Conservation (phyloP, 1,140 invertebrate genomes). For the Teleogryllus occipitalis region DNA sequence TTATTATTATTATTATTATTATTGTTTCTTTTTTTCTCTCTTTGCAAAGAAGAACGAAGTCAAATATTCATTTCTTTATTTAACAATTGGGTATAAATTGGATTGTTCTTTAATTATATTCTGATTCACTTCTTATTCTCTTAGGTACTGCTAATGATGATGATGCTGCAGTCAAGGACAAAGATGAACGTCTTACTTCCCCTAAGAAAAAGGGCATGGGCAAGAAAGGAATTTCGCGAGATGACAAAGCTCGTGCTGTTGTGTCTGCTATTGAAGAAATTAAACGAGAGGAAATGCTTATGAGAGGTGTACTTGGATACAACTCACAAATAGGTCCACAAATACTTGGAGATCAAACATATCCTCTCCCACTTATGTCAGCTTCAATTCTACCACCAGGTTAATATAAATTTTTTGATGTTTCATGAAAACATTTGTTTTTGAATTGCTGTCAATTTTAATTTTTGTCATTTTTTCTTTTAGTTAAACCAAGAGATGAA, state of each 20-base stretch:
- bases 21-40: neutral
- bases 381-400: neutral
- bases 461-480: neutral
- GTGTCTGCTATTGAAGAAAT: slow-evolving; percentile 20
- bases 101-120: neutral
- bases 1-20: neutral
- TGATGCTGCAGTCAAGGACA: neutral
- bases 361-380: slow-evolving; percentile 10
- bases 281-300: slow-evolving; percentile 19
- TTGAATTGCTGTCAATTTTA: neutral
- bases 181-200: neutral
- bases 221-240: slow-evolving; percentile 13
- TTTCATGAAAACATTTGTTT: neutral
- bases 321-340: neutral
- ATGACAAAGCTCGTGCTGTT: slow-evolving; percentile 21
- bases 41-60: neutral
- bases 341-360: slow-evolving; percentile 12
- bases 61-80: too few species aligned
- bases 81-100: too few species aligned
- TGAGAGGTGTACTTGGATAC: slow-evolving; percentile 14
- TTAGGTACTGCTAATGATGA: slow-evolving; percentile 3
- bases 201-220: slow-evolving; percentile 8
- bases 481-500: slow-evolving; percentile 12
- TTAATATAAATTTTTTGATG: neutral
- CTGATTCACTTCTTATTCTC: neutral